Percentiles rank a stretch among this genome's conserved stretches.
phyloP scores from a whole-genome alignment of 1,140 invertebrate species.

The Zophobas morio region DNA sequence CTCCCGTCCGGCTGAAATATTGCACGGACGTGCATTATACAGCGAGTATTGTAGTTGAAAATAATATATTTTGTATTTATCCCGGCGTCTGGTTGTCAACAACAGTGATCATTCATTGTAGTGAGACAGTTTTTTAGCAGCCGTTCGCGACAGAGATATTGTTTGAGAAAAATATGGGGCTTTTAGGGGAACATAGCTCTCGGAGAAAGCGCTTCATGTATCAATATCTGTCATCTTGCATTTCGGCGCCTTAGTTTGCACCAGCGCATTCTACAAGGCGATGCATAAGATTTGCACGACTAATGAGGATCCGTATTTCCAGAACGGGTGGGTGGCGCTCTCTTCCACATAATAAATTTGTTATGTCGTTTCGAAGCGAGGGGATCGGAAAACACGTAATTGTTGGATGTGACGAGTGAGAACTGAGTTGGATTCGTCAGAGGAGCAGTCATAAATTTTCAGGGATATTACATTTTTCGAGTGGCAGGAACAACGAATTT shows the following conservation, averaged over 20 bases:
- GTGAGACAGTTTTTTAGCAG: constrained; percentile 53
- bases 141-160: constrained; percentile 55
- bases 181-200: constrained; percentile 49
- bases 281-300: constrained; percentile 28
- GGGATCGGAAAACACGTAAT: not conserved
- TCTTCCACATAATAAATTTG: not conserved
- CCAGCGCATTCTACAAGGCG: constrained; percentile 14
- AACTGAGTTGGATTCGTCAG: too few species aligned
- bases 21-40: constrained; percentile 51
- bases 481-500: too few species aligned
- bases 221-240: constrained; percentile 55
- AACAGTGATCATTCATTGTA: constrained; percentile 60
- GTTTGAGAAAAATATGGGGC: constrained; percentile 56
- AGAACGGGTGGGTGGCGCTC: not conserved
- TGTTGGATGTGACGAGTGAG: too few species aligned
- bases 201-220: constrained; percentile 46
- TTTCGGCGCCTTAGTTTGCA: constrained; percentile 13
- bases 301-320: constrained; percentile 12
- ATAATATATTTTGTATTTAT: constrained; percentile 62
- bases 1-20: constrained; percentile 46
- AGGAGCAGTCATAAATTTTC: too few species aligned
- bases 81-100: constrained; percentile 54
- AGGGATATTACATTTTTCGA: too few species aligned
- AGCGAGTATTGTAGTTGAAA: constrained; percentile 53
- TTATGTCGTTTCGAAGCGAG: not conserved